Evolutionary conservation across 2,888 invertebrate species (phyloP).

Genomic region (Euzophera pinguis): DNA sequence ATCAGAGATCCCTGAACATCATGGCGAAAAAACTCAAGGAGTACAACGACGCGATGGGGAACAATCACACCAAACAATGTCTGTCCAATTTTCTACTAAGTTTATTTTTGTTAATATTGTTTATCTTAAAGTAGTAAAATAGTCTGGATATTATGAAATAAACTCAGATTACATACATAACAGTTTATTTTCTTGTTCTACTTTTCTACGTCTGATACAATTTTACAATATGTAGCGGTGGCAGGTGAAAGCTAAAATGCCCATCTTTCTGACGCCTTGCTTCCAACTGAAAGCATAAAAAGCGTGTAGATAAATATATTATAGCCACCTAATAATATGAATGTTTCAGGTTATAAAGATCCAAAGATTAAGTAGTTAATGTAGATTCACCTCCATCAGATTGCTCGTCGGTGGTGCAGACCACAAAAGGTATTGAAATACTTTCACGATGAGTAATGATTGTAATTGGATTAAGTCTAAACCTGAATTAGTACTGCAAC

Average conservation of each 20-base stretch:
- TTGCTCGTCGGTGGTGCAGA: too few relatives aligned
- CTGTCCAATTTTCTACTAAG: not conserved
- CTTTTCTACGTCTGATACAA: not conserved
- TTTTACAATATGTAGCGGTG: slow-evolving; percentile 45
- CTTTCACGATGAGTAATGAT: too few relatives aligned
- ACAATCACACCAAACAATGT: slow-evolving; percentile 5
- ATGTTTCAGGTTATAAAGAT: too few relatives aligned
- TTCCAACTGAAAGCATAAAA: slow-evolving; percentile 49
- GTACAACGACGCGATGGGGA: slow-evolving; percentile 30
- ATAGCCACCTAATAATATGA: too few relatives aligned
- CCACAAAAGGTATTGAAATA: too few relatives aligned
- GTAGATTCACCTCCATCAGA: too few relatives aligned
- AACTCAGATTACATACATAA: not conserved
- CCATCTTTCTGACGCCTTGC: slow-evolving; percentile 46
- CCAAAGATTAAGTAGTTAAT: too few relatives aligned
- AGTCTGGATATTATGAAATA: not conserved
- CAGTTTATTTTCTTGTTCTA: not conserved
- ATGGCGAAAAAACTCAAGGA: slow-evolving; percentile 46
- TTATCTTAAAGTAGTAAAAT: too few relatives aligned
- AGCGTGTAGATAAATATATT: not conserved
- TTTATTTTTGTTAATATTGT: not conserved
- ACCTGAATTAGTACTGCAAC: too few relatives aligned
- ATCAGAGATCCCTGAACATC: slow-evolving; percentile 50
- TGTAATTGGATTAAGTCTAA: too few relatives aligned
- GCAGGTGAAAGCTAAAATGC: slow-evolving; percentile 54